Percentiles rank a stretch among this genome's conserved stretches.
These are phyloP conservation scores for Drosophila pallidifrons DNA, from an alignment of 1,140 invertebrate species.

Conservation along the genomic window DNA sequence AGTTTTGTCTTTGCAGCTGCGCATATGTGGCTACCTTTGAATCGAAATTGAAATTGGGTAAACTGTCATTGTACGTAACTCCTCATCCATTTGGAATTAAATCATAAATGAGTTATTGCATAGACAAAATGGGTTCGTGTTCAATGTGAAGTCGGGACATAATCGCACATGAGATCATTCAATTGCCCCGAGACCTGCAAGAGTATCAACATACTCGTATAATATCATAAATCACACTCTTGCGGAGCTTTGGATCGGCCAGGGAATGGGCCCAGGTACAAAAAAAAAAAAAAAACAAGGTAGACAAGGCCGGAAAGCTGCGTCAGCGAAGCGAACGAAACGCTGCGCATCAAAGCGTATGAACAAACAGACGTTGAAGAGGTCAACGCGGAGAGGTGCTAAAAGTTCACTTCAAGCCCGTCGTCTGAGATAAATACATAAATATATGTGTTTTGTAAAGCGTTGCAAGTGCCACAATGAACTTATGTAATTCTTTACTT, in stretches of 20 bases:
- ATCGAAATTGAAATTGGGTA: conserved; percentile 9
- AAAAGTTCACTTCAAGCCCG: conserved; percentile 43
- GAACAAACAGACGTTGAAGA: conserved; percentile 72
- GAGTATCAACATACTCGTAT: conserved; percentile 24
- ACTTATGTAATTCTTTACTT: neutral
- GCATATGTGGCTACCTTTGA: conserved; percentile 5
- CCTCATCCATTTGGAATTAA: conserved; percentile 47
- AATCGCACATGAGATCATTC: conserved; percentile 88
- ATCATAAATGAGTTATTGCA: conserved; percentile 47
- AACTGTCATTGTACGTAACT: conserved; percentile 14
- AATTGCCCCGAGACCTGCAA: conserved; percentile 85
- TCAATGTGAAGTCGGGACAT: conserved; percentile 39
- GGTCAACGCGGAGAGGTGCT: conserved; percentile 49
- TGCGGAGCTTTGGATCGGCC: conserved; percentile 10
- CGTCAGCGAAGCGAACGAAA: conserved; percentile 75
- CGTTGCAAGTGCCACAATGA: no score
- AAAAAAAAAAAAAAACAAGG: conserved; percentile 16
- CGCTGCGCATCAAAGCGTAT: conserved; percentile 85
- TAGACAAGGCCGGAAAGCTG: conserved; percentile 40
- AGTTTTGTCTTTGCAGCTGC: conserved; percentile 4
- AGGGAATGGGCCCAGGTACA: conserved; percentile 70
- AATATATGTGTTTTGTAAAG: neutral
- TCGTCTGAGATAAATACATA: conserved; percentile 3
- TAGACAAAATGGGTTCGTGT: conserved; percentile 23
- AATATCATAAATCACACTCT: conserved; percentile 48